These are phyloP conservation scores for Onychorhynchus coronatus DNA, from an alignment of 2,113 vertebrate species.

Conservation along the genomic window DNA sequence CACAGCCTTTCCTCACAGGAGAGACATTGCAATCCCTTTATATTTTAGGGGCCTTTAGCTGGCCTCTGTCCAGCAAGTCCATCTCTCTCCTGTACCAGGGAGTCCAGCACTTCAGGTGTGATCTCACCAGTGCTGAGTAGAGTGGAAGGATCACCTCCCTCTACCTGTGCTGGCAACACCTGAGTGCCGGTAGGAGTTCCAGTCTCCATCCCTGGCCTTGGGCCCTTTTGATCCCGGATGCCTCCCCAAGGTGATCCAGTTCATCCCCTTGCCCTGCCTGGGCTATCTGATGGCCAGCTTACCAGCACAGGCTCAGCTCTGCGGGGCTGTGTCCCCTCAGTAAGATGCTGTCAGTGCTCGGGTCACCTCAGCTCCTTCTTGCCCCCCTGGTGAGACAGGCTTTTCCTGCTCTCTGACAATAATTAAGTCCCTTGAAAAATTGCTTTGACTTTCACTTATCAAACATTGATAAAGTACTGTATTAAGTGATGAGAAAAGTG, in stretches of 20 bases:
- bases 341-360: neutral
- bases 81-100: neutral
- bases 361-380: no score
- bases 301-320: neutral
- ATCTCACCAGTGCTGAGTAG: neutral
- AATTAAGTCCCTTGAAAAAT: no score
- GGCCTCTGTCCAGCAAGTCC: neutral
- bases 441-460: no score
- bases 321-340: no score
- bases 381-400: no score
- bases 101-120: neutral
- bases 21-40: neutral
- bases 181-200: neutral
- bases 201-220: neutral
- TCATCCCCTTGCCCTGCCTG: neutral
- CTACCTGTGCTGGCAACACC: no score
- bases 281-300: neutral
- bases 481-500: no score
- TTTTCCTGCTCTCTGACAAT: no score
- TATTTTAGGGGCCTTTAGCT: neutral
- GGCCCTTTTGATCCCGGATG: neutral
- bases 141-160: neutral
- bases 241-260: neutral
- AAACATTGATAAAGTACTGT: no score
- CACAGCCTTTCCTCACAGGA: neutral